Evolutionary conservation across 2,113 vertebrate species (phyloP).

Genomic region (Lasiurus borealis): DNA sequence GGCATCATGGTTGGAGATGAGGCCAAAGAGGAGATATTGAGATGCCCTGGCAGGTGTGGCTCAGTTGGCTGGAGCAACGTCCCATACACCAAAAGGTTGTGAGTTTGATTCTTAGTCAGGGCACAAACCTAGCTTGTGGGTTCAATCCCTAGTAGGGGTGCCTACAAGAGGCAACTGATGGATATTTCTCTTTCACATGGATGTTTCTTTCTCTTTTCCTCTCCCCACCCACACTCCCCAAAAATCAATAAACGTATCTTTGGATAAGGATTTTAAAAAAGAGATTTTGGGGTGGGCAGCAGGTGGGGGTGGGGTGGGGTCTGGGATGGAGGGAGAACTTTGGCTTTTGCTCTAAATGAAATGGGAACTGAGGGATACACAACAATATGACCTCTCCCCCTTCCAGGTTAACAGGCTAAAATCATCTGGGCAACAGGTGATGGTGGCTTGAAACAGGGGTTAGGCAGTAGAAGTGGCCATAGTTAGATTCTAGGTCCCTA

Average conservation of each 20-base stretch:
- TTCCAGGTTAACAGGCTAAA: not conserved
- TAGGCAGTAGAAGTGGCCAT: rapidly evolving
- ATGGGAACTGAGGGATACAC: not conserved
- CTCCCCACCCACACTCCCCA: too few species aligned
- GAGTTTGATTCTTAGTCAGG: not conserved
- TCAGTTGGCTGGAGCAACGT: not conserved
- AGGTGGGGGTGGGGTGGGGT: too few species aligned
- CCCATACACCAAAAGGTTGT: not conserved
- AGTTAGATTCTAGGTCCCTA: not conserved
- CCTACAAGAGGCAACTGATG: not conserved
- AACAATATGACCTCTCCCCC: too few species aligned
- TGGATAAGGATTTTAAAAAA: not conserved
- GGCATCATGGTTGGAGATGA: not conserved
- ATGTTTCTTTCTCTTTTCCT: too few species aligned
- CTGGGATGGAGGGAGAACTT: not conserved
- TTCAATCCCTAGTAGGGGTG: not conserved
- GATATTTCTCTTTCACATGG: not conserved
- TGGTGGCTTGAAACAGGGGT: not conserved
- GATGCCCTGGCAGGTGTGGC: not conserved
- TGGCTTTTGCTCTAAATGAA: not conserved
- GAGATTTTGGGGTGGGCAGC: not conserved
- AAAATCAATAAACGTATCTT: not conserved
- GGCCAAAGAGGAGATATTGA: not conserved
- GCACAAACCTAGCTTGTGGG: not conserved
- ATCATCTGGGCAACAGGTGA: too few species aligned